A percentile compares a stretch with the other conserved stretches of the same genome.
phyloP scores from a whole-genome alignment of 2,888 invertebrate species.

The Heliconius ethilla region DNA sequence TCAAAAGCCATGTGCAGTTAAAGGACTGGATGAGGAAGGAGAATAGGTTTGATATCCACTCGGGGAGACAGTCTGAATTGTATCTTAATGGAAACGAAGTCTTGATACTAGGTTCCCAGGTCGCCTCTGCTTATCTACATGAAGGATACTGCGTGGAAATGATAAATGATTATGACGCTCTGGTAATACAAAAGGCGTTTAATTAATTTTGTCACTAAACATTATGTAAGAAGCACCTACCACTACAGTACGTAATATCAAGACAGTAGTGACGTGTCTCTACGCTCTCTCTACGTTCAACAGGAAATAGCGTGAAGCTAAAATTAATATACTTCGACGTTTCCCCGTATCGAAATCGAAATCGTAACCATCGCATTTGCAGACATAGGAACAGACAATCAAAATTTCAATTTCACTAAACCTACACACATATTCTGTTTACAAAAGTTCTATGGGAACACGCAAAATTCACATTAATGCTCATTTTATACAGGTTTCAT shows the following conservation, averaged over 20 bases:
- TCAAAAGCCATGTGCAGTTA: background rate
- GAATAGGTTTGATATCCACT: background rate
- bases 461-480: constrained; percentile 4
- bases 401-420: constrained; percentile 7
- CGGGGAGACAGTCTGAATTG: background rate
- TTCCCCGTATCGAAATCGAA: too few relatives aligned
- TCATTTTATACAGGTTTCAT: background rate
- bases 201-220: background rate
- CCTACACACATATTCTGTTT: background rate
- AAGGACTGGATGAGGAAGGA: too few relatives aligned
- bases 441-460: background rate
- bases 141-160: background rate
- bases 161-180: too few relatives aligned
- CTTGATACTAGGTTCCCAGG: background rate
- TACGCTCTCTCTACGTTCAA: too few relatives aligned
- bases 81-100: too few relatives aligned
- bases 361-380: background rate
- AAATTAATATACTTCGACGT: too few relatives aligned
- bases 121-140: background rate
- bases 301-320: too few relatives aligned
- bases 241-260: too few relatives aligned
- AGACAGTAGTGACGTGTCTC: too few relatives aligned
- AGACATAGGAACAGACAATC: background rate
- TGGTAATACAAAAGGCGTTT: background rate
- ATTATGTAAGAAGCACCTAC: too few relatives aligned